Evolutionary conservation across 2,797 vertebrate genomes (phyloP).

Genomic region (Crypturellus tataupa): DNA sequence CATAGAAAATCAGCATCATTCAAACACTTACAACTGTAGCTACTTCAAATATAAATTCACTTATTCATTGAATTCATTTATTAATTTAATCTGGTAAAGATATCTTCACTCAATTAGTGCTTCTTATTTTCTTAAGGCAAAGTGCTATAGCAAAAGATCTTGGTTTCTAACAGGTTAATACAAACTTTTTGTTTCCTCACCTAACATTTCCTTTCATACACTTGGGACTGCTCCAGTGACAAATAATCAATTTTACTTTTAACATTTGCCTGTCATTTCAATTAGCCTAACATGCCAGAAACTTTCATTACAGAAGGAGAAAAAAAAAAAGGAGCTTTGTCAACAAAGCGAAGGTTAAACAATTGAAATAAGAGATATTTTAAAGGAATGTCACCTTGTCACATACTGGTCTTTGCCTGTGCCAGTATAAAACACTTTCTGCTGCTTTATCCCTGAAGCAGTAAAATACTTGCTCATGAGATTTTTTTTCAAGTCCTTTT

Average conservation of each 20-base stretch:
- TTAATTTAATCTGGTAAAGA: neutral
- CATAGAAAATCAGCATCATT: neutral
- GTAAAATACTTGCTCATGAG: neutral
- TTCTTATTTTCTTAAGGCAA: conserved; percentile 6
- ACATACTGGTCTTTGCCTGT: neutral
- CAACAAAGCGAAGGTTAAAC: conserved; percentile 56
- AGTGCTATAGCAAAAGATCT: neutral
- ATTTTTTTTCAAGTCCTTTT: neutral
- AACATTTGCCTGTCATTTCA: conserved; percentile 57
- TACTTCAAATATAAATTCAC: neutral
- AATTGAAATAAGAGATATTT: conserved; percentile 34
- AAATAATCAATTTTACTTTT: conserved; percentile 58
- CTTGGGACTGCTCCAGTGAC: conserved; percentile 25
- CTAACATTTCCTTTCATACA: conserved; percentile 23
- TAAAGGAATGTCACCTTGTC: conserved; percentile 48
- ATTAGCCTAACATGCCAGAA: conserved; percentile 48
- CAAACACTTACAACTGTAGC: neutral
- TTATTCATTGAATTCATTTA: neutral
- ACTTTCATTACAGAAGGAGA: conserved; percentile 36
- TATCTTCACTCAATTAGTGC: neutral
- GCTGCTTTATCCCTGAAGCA: neutral
- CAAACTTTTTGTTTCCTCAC: neutral
- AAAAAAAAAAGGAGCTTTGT: conserved; percentile 40
- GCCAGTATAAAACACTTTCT: neutral
- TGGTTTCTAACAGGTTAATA: conserved; percentile 40